Conservation (phyloP, 1,140 invertebrate genomes). For the Drosophila varians region DNA sequence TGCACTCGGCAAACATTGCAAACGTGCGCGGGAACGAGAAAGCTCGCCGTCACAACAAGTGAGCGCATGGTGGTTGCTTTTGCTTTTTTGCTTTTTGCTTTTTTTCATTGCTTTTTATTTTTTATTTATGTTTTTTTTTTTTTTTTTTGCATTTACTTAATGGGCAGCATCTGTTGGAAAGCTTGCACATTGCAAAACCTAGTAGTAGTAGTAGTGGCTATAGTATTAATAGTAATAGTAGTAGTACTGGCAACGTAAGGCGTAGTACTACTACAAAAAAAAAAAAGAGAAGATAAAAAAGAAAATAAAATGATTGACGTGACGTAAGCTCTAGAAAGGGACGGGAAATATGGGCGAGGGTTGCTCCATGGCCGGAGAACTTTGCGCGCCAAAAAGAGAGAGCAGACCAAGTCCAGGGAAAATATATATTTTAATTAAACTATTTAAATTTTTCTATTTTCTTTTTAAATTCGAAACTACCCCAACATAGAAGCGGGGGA, state of each 20-base stretch:
- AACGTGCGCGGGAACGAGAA: constrained; percentile 6
- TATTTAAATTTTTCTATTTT: not conserved
- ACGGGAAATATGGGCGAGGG: constrained; percentile 28
- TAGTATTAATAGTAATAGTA: constrained; percentile 7
- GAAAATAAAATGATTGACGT: constrained; percentile 36
- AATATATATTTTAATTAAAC: not conserved
- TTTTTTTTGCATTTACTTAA: constrained; percentile 6
- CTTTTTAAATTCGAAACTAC: too few relatives aligned
- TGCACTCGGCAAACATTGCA: constrained; percentile 60
- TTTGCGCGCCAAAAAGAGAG: constrained; percentile 49
- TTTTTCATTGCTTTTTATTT: too few relatives aligned
- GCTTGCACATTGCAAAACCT: constrained; percentile 25
- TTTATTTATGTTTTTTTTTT: not conserved
- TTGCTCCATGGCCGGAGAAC: constrained; percentile 38
- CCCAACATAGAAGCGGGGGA: too few relatives aligned
- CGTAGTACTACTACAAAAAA: constrained; percentile 24
- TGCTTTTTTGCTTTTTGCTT: not conserved
- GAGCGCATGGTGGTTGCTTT: constrained; percentile 9
- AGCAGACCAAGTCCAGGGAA: not conserved
- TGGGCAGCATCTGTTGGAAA: constrained; percentile 1
- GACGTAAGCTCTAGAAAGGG: constrained; percentile 17
- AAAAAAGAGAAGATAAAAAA: not conserved
- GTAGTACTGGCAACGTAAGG: constrained; percentile 2
- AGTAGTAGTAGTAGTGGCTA: constrained; percentile 9
- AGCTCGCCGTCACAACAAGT: constrained; percentile 9